Evolutionary conservation across 2,797 vertebrate genomes (phyloP), one percentile per base, ranked within the genome.

Genomic region (Sparidentex hasta): DNA sequence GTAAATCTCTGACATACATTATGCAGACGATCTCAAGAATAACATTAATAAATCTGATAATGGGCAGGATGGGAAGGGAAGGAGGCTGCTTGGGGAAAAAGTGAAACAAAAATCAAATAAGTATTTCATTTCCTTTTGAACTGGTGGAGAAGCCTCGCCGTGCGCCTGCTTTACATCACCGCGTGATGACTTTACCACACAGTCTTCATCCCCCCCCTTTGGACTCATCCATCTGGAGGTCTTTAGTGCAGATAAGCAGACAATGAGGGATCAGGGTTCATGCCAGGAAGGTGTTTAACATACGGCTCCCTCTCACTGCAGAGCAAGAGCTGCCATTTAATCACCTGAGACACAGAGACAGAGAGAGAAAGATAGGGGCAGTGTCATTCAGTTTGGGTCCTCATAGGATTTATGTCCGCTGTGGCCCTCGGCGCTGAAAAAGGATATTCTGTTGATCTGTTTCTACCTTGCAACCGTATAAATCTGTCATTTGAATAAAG

Each of bases 111-210:
- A 90, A 84, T 88, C 78, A 75, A 91, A 88, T 80, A 85, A 88
- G 88, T 88, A 86, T 93, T 94, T 94, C 72, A 93, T 92, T 94
- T 93, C 85, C 81, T 90, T 92, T 90, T 89, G 80, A 93, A 90
- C 83, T 88, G 59, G 70, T 55, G 82, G 82, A 84, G 84, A 84
- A 87, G 85, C 78, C 58, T 65, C 76, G 5, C 61, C 69, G 18
- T 85, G 83, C 18, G 83, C 67, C 81, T 83, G 87, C 78, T 88
- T 93, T 89, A 90, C 91, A 88, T 95, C 90, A 91, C 73, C 8
- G 58, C 46, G 47, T 93, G 88, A 94, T 93, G 85, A 89, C 90
- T 93, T 94, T 94, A 94, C 78, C 93, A 92, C 88, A 89, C 87
- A 79, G 80, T 55, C 78, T 7, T 65, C 65, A 4, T 71, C 76